Evolutionary conservation across 1,140 invertebrate species (phyloP).

Genomic region (Capitella teleta): DNA sequence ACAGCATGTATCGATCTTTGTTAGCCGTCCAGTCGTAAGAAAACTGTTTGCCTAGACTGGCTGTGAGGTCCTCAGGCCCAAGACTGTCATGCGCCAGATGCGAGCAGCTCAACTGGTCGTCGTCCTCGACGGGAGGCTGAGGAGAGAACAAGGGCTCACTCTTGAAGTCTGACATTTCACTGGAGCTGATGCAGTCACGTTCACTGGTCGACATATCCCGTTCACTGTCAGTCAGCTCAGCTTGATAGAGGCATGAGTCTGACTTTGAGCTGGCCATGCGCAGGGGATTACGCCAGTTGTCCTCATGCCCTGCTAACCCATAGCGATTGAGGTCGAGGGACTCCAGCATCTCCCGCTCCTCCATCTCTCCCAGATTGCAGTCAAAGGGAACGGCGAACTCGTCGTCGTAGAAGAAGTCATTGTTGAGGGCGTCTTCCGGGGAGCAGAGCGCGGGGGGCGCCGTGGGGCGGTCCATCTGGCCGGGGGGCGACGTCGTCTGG

Average conservation of each 20-base stretch:
- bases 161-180: conserved; percentile 22
- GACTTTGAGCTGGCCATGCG: conserved; percentile 10
- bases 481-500: too few relatives aligned
- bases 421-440: conserved; percentile 11
- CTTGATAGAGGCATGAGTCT: conserved; percentile 10
- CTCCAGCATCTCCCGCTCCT: neutral
- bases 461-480: neutral
- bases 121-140: conserved; percentile 13
- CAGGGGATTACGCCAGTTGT: too few relatives aligned
- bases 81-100: neutral
- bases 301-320: too few relatives aligned
- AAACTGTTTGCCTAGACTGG: conserved; percentile 1
- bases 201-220: conserved; percentile 25
- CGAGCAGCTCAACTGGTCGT: neutral
- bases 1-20: conserved; percentile 11
- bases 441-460: neutral
- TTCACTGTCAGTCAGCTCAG: conserved; percentile 31
- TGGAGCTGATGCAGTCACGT: conserved; percentile 29
- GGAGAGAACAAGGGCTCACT: conserved; percentile 19
- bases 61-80: neutral
- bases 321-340: neutral
- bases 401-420: conserved; percentile 15
- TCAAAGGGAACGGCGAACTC: conserved; percentile 13
- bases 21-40: neutral
- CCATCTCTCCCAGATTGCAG: conserved; percentile 2